Evolutionary conservation across 2,113 vertebrate genomes (phyloP), one percentile per base, ranked within the genome.

Genomic region (Rhipidura dahli): DNA sequence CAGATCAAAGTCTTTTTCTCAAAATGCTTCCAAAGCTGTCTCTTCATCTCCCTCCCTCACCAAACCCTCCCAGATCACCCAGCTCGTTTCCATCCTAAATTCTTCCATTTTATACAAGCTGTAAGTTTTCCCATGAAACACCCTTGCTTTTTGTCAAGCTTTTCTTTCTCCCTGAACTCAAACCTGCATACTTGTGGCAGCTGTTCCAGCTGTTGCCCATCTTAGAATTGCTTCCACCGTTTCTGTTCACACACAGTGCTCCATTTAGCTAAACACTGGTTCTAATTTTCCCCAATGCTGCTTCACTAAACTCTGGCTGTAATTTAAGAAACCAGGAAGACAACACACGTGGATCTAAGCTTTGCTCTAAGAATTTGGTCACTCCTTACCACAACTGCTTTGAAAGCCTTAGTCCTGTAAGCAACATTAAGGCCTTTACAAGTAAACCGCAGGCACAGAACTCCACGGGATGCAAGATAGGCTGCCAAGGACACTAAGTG

Each of bases 401-500:
- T 97, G 93, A 98, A 99, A 37, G 99, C 99, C 94, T 98, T 99
- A 76, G 98, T 94, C 95, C 99, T 98, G 40, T 99, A 98, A 14
- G 50, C 92, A 77, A 99, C 73, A 71, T 99, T 99, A 80, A 99
- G 98, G n/a, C 98, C 98, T 98, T 98, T 99, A 93, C 99, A 99
- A 16, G 99, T 99, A 95, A 99, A 99, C 7, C 99, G 97, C 68
- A 99, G 97, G 78, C 98, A 99, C 22, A 99, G 93, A 92, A 99
- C 70, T 7, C 99, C 99, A 10, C 68, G 92, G 24, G 98, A 93
- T 30, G 98, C 98, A 70, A 99, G 96, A 57, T 65, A 96, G 11
- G 79, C 96, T 69, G 99, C 98, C 94, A 99, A 88, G 91, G 98
- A 99, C 53, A 98, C 97, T 56, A 99, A 93, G 16, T 98, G 98